Evolutionary conservation across 1,140 invertebrate genomes (phyloP), one percentile per base, ranked within the genome.

Genomic region (Batillaria attramentaria): DNA sequence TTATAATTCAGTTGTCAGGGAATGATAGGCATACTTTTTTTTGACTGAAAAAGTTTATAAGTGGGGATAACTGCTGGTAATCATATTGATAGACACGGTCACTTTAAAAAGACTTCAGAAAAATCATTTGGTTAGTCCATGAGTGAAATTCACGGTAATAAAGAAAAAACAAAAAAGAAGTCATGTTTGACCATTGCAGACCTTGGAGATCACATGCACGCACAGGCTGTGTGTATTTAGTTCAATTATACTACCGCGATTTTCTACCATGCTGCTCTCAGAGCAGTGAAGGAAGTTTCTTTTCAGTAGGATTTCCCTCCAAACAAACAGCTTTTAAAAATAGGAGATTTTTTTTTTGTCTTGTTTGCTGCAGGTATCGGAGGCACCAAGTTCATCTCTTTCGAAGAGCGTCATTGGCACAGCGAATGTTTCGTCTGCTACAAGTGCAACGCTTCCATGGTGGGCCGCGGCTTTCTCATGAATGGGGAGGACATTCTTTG

Each of bases 381-480:
- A 85, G 98, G 98, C 87, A 99, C 98, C 57, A 96, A 98, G 86
- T 99, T 99, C 93, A 99, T 99, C 91, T 99, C 97, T 60, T 99
- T 99, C 92, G 98, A 99, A 91, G 97, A 99, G 92, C 95, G 98
- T 81, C 98, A 99, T 92, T 99, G 99, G 99, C 98, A 99, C 93
- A 99, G 99, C 92, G 97, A 99, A 91, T 99, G 99, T 93, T 99
- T 99, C 93, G 96, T 97, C 90, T 99, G 98, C 92, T 96, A 97
- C 86, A 95, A 95, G 83, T 99, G 99, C 93, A 95, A 96, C 88
- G 86, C 95, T 66, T 97, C 97, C 62, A 93, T 99, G 85, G 98
- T 99, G 35, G 98, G 98, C 79, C 96, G 97, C 89, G 99, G 98
- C 80, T 99, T 99, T 93, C 99, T 99, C 92, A 99, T 98, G 86